Evolutionary conservation across 2,797 vertebrate genomes (phyloP), one percentile per base, ranked within the genome.

Genomic region (Parauchenoglanis ngamensis): DNA sequence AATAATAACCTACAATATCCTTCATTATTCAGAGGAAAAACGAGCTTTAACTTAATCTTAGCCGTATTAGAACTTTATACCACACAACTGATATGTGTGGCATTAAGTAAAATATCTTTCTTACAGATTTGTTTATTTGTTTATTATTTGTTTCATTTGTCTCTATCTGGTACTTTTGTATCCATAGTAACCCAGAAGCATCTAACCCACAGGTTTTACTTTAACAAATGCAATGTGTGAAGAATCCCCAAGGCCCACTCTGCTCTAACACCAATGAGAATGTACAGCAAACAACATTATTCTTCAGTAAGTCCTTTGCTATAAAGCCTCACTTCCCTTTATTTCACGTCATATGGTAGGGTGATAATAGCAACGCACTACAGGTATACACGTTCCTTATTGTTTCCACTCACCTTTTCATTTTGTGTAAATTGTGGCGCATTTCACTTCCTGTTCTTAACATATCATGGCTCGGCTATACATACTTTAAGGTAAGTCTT

Each of bases 151-250:
- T 2, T 25, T 63, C 0, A 12, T 21, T 40, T 13, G 40, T 49
- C 75, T 83, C 44, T 21, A 75, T 49, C 61, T 52, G 7, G 17
- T 28, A 6, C 25, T 54, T 28, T 49, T 49, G 79, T 31, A 63
- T 82, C 78, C 78, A 46, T 80, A 61, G 78, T 7, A 80, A 87
- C 72, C 49, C 61, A 28, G 12, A 84, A 78, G 49, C n/a, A 78
- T 87, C 15, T 49, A 59, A 83, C 57, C 25, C 23, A 44, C 70
- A 46, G 54, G 49, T 28, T 44, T 65, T 25, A 46, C 46, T 83
- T 56, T 28, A 83, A 77, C 80, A 76, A 83, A 61, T n/a, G 4
- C 52, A 75, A 87, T 77, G 61, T 77, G 80, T 67, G 17, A 82
- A 54, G 59, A 67, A 63, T 46, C 78, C 78, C 44, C 78, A 80